A percentile compares a stretch with the other conserved stretches of the same genome.
phyloP scores from a whole-genome alignment of 2,797 vertebrate species.

The Liparis tanakae region DNA sequence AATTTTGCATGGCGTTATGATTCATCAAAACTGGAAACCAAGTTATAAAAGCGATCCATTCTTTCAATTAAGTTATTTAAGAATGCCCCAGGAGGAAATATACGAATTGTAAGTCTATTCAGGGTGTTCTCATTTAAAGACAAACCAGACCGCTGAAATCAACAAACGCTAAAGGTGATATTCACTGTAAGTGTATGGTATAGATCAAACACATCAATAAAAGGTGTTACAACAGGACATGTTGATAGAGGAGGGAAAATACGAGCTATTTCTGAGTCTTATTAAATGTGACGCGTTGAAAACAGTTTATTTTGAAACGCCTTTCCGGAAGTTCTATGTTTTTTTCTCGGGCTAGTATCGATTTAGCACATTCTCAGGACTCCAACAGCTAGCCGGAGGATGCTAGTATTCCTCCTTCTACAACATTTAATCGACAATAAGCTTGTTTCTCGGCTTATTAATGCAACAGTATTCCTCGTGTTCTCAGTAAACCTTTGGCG shows the following conservation, averaged over 20 bases:
- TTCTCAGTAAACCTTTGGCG: slow-evolving; percentile 26
- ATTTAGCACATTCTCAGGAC: slow-evolving; percentile 61
- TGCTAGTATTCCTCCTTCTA: slow-evolving; percentile 64
- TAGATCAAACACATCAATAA: neutral
- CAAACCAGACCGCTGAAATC: neutral
- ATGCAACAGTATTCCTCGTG: slow-evolving; percentile 7
- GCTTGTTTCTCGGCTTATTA: slow-evolving; percentile 16
- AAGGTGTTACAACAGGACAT: neutral
- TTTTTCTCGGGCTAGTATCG: slow-evolving; percentile 39
- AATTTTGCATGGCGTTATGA: neutral
- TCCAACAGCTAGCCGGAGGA: slow-evolving; percentile 74
- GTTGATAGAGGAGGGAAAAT: neutral
- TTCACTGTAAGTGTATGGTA: neutral
- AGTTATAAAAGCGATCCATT: neutral
- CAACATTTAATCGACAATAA: slow-evolving; percentile 59
- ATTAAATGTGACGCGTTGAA: neutral
- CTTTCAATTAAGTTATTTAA: neutral
- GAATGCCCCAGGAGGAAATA: neutral
- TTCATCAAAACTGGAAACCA: neutral
- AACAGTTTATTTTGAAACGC: slow-evolving; percentile 68
- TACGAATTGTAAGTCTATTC: neutral
- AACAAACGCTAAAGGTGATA: neutral
- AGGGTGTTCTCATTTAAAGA: neutral
- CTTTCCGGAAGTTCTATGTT: slow-evolving; percentile 50
- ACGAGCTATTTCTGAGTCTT: neutral